Conservation (phyloP, 1,140 invertebrate genomes). For the Diuraphis noxia region DNA sequence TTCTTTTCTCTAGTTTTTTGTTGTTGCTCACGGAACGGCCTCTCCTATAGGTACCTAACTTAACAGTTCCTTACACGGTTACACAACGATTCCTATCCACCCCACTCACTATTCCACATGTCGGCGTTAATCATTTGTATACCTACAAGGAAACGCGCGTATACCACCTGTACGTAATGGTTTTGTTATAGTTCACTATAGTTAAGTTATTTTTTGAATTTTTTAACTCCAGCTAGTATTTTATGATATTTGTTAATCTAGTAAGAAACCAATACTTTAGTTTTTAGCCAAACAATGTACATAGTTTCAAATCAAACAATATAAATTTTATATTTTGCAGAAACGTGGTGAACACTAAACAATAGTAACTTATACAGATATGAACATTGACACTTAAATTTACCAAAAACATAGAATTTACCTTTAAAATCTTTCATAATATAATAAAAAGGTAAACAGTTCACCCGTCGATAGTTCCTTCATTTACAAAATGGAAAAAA, state of each 20-base stretch:
- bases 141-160: not conserved
- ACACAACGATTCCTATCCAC: not conserved
- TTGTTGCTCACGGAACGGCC: not conserved
- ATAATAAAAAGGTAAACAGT: no score
- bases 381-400: no score
- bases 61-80: not conserved
- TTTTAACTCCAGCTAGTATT: not conserved
- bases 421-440: no score
- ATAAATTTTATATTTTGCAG: not conserved
- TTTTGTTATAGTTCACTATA: no score
- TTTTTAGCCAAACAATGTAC: not conserved
- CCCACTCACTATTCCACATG: not conserved
- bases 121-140: not conserved
- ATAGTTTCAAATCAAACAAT: not conserved
- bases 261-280: not conserved
- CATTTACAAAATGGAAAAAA: no score
- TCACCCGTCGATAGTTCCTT: no score
- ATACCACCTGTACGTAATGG: not conserved
- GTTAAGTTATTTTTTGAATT: not conserved
- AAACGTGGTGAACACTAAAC: not conserved
- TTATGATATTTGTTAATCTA: no score
- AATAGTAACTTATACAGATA: no score
- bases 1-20: not conserved
- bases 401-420: no score
- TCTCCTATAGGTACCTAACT: not conserved